Percentiles rank a stretch among this genome's conserved stretches.
Conservation (phyloP, 2,888 invertebrate species). For the Chromoteleia sp. region DNA sequence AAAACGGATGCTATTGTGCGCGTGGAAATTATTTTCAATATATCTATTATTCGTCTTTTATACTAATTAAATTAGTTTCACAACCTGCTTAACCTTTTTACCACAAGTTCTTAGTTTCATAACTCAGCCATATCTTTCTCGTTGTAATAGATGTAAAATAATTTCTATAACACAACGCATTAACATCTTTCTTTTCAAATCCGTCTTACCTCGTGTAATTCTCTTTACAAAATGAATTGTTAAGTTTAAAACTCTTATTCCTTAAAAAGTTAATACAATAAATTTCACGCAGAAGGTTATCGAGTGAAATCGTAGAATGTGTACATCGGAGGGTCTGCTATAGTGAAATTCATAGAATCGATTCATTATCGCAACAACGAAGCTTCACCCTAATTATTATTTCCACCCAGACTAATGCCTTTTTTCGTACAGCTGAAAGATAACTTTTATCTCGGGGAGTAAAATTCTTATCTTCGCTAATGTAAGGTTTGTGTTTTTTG, state of each 20-base stretch:
- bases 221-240: not conserved
- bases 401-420: slow-evolving; percentile 20
- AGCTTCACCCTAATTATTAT: slow-evolving; percentile 43
- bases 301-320: not conserved
- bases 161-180: not conserved
- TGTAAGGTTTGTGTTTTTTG: slow-evolving; percentile 22
- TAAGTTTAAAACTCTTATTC: not conserved
- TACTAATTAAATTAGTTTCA: not conserved
- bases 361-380: slow-evolving; percentile 26
- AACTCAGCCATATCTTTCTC: not conserved
- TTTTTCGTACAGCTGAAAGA: slow-evolving; percentile 30
- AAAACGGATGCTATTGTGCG: too few relatives aligned
- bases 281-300: slow-evolving; percentile 3
- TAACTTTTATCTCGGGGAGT: slow-evolving; percentile 41
- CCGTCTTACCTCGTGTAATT: not conserved
- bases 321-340: slow-evolving; percentile 1
- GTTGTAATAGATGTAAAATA: not conserved
- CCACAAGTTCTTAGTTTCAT: not conserved
- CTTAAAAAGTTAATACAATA: not conserved
- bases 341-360: slow-evolving; percentile 29
- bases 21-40: too few relatives aligned
- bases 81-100: not conserved
- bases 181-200: not conserved
- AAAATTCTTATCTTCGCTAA: slow-evolving; percentile 43
- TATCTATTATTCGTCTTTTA: too few relatives aligned